Conservation (phyloP, 2,888 invertebrate species). For the Malachius bipustulatus region DNA sequence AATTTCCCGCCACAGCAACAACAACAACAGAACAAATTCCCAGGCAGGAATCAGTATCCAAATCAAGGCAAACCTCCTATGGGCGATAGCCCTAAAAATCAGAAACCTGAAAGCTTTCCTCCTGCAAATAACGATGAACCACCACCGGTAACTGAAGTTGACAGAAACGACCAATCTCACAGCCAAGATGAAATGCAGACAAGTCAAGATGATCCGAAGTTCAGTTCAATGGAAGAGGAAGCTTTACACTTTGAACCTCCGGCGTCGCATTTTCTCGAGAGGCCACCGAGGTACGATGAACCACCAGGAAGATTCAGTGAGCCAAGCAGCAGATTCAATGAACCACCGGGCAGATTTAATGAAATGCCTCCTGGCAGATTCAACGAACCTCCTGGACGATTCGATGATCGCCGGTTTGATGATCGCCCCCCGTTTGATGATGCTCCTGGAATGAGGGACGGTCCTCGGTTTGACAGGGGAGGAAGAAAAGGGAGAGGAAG, state of each 20-base stretch:
- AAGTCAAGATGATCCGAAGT: not conserved
- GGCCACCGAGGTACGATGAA: constrained; percentile 1
- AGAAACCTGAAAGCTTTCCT: not conserved
- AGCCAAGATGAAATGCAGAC: not conserved
- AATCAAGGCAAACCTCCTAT: constrained; percentile 8
- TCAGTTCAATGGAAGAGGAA: too few species aligned
- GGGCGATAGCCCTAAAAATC: not conserved
- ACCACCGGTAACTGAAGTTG: constrained; percentile 4
- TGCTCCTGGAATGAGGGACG: too few species aligned
- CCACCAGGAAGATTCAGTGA: constrained; percentile 1
- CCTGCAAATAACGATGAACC: too few species aligned
- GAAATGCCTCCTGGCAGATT: not conserved
- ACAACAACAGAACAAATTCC: constrained; percentile 6
- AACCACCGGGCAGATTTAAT: not conserved
- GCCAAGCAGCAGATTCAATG: constrained; percentile 6
- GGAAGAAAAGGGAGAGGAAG: constrained; percentile 13
- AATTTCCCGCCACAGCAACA: constrained; percentile 13
- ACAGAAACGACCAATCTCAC: not conserved
- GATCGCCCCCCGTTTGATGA: not conserved
- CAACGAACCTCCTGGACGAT: not conserved
- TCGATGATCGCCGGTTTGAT: not conserved
- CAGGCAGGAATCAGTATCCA: constrained; percentile 3
- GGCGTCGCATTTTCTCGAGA: too few species aligned
- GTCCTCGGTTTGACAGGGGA: too few species aligned
- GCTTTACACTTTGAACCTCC: not conserved